A percentile compares a stretch with the other conserved stretches of the same genome.
phyloP scores from a whole-genome alignment of 2,888 invertebrate genomes.

The Eupelmus urozonus region DNA sequence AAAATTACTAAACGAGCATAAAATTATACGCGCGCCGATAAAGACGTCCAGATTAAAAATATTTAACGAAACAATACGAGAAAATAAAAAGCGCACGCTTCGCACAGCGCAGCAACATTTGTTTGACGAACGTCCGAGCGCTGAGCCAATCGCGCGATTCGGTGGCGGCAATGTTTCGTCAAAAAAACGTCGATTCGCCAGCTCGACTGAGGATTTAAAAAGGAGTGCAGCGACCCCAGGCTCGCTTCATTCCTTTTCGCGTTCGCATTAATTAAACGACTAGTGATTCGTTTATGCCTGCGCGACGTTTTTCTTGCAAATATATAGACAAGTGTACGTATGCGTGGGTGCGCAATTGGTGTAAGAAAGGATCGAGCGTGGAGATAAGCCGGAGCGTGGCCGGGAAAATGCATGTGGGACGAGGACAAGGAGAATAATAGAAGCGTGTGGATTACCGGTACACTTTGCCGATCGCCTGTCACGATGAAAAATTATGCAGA shows the following conservation, averaged over 20 bases:
- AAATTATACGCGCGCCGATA: too few relatives aligned
- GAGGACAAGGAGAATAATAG: not conserved
- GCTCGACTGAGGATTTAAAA: constrained; percentile 11
- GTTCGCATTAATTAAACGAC: constrained; percentile 33
- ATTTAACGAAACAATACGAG: too few relatives aligned
- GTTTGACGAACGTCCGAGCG: too few relatives aligned
- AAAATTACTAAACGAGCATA: too few relatives aligned
- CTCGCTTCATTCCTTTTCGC: constrained; percentile 6
- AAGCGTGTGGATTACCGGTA: not conserved
- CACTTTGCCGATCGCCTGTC: not conserved
- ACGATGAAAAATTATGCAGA: not conserved
- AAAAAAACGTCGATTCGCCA: not conserved
- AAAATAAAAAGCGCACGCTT: too few relatives aligned
- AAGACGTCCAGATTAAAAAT: too few relatives aligned
- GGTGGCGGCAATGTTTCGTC: constrained; percentile 15
- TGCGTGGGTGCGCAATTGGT: too few relatives aligned
- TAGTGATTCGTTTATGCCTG: too few relatives aligned
- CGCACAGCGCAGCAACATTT: too few relatives aligned
- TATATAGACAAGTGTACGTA: not conserved
- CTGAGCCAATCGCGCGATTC: too few relatives aligned
- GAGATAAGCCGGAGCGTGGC: not conserved
- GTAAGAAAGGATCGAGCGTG: too few relatives aligned
- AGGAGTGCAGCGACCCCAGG: constrained; percentile 50
- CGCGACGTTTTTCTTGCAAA: constrained; percentile 9
- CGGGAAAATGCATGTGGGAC: not conserved